Evolutionary conservation across 2,113 vertebrate species (phyloP), one percentile per base, ranked within the genome.

Genomic region (Oxygymnocypris stewartii): DNA sequence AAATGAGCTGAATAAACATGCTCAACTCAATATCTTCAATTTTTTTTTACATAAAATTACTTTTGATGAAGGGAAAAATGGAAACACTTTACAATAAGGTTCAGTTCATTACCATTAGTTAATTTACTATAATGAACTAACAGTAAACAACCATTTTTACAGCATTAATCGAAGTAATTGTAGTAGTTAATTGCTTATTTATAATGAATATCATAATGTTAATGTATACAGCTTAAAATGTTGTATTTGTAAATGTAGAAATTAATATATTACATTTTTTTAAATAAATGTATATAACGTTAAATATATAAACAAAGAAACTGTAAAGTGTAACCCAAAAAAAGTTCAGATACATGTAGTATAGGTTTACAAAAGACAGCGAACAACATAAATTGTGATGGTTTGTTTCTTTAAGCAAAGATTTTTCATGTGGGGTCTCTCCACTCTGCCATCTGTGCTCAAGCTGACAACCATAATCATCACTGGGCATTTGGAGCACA

Each of bases 371-470:
- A 82, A 49, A 67, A 59, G 28, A 69, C 59, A 79, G 35, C 40
- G 20, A 61, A 79, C 78, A 37, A 61, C 1, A 23, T 37, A 81
- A 44, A 10, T 63, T 1, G 18, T 44, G 23, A 25, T 16, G 6
- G 42, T 16, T 54, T 54, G 13, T 81, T 44, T 35, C 4, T 57
- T 79, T 79, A 67, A 80, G 77, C 57, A 51, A 78, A 25, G 16
- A 31, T 54, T 18, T 61, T 28, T 81, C 7, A 28, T 79, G 25
- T 6, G 42, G 20, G 47, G 23, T 75, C 83, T 47, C 37, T 73
- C 69, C 18, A 40, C n/a, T 63, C 28, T 86, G 83, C 77, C 92
- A 93, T 93, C 91, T 93, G 93, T 76, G 85, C 85, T 84, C 88
- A 91, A 91, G 91, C 86, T 91, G 91, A 80, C 67, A 14, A 75